Evolutionary conservation across 2,113 vertebrate species (phyloP).

Genomic region (Gracilinanus agilis): DNA sequence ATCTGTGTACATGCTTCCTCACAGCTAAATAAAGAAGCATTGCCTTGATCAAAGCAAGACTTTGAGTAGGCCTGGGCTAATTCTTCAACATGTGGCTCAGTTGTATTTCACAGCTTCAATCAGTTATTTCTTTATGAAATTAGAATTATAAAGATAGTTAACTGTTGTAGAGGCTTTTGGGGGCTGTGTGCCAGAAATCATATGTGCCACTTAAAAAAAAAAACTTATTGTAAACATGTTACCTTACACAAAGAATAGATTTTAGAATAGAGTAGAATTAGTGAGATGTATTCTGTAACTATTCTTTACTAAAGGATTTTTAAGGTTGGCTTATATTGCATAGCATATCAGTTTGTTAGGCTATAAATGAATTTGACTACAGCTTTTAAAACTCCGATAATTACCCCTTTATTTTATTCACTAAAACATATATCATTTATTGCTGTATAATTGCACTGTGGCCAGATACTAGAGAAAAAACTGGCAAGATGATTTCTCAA

Average conservation of each 20-base stretch:
- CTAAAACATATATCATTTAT: background rate
- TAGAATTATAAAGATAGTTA: background rate
- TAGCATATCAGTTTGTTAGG: background rate
- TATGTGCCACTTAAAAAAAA: background rate
- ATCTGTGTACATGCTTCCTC: background rate
- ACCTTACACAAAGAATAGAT: accelerated
- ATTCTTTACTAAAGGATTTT: background rate
- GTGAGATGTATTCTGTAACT: background rate
- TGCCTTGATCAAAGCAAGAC: background rate
- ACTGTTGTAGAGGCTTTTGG: accelerated
- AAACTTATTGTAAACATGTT: background rate
- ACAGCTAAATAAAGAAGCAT: background rate
- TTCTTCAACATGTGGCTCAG: background rate
- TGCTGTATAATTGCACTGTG: background rate
- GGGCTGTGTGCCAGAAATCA: background rate
- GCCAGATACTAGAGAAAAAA: background rate
- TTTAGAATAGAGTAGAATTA: background rate
- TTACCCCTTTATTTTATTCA: background rate
- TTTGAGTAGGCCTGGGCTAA: background rate
- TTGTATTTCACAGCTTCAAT: background rate
- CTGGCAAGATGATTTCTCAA: background rate
- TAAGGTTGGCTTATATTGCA: background rate
- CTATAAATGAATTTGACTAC: background rate
- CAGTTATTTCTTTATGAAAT: background rate
- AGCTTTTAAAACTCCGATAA: background rate